These are phyloP conservation scores for Fulica atra DNA, from an alignment of 2,113 vertebrate species.

Conservation along the genomic window DNA sequence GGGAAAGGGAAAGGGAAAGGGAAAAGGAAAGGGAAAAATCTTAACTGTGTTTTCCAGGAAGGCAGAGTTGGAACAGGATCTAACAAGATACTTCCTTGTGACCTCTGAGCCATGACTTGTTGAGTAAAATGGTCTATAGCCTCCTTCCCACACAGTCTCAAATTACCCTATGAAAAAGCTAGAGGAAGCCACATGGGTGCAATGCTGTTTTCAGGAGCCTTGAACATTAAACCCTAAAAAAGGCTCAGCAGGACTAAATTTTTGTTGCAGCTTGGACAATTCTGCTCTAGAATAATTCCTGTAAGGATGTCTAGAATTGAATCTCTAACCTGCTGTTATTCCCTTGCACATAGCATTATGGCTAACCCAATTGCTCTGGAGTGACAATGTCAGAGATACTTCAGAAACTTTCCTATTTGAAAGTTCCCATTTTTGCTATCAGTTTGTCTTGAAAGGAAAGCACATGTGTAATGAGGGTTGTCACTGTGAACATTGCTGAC, in stretches of 20 bases:
- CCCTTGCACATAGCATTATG: neutral
- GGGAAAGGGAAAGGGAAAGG: no score
- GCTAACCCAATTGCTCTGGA: neutral
- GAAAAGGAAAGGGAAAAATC: no score
- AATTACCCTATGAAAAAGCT: neutral
- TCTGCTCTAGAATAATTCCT: neutral
- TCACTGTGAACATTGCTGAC: neutral
- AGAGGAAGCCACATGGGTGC: neutral
- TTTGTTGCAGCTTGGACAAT: neutral
- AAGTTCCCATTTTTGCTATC: neutral
- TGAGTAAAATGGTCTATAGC: neutral
- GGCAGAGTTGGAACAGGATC: neutral
- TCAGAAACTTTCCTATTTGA: neutral
- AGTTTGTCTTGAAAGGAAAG: neutral
- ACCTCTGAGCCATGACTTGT: neutral
- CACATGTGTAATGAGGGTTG: accelerated
- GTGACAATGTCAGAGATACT: neutral
- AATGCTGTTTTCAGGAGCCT: neutral
- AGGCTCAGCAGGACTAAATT: neutral
- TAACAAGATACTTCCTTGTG: neutral
- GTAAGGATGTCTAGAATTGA: neutral
- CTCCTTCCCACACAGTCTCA: neutral
- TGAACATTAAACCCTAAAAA: neutral
- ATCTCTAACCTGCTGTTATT: neutral
- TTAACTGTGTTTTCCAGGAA: conserved; percentile 1